These are phyloP conservation scores for Ephestia elutella DNA, from an alignment of 1,140 invertebrate genomes.

Conservation along the genomic window DNA sequence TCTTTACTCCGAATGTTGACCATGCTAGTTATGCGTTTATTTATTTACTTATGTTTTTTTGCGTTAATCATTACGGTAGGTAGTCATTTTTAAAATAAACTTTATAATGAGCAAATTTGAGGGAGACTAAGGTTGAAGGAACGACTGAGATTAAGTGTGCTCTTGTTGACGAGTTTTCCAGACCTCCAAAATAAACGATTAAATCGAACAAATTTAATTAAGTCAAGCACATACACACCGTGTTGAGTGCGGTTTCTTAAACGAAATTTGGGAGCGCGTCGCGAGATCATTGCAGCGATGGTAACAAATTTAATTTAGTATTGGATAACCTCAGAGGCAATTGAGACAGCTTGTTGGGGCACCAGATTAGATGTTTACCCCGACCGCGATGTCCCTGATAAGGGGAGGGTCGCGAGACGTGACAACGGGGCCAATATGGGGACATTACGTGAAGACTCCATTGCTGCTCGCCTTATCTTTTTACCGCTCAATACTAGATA, in stretches of 20 bases:
- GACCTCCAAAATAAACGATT: neutral
- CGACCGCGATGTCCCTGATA: conserved; percentile 51
- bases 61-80: too few species aligned
- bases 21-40: too few species aligned
- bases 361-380: conserved; percentile 51
- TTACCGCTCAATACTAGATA: conserved; percentile 34
- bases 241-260: neutral
- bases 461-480: conserved; percentile 38
- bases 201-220: conserved; percentile 8
- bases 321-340: conserved; percentile 50
- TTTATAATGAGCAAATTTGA: too few species aligned
- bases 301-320: conserved; percentile 51
- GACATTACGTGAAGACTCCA: conserved; percentile 40
- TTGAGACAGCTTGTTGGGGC: conserved; percentile 46
- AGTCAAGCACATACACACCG: neutral
- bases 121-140: too few species aligned
- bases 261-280: conserved; percentile 10
- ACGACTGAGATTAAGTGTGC: too few species aligned
- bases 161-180: too few species aligned
- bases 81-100: too few species aligned
- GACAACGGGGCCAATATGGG: conserved; percentile 36
- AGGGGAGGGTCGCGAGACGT: conserved; percentile 38
- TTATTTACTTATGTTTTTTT: too few species aligned
- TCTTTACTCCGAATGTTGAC: too few species aligned
- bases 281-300: conserved; percentile 22